Evolutionary conservation across 2,797 vertebrate species (phyloP), one percentile per base, ranked within the genome.

Genomic region (Scomberomorus guttatus): DNA sequence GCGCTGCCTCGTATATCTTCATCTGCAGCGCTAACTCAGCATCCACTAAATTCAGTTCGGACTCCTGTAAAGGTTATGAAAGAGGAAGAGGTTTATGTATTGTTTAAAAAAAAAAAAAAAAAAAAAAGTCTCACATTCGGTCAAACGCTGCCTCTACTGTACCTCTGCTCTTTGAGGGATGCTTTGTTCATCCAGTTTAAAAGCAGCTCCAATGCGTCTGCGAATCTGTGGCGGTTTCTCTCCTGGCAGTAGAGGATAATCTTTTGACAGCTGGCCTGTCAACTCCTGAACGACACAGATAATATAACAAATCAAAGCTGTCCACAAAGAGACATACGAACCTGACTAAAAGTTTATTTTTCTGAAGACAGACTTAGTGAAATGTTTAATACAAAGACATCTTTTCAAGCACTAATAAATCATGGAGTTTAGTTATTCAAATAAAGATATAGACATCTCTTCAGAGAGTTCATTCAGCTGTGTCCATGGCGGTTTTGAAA

Each of bases 211-310:
- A 0, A 98, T 95, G 64, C 98, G 96, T 66, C 95, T 94, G 34
- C 93, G 96, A n/a, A 99, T 95, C 52, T 93, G 96, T 0, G 97
- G 98, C 11, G 89, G 95, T 71, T 96, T 96, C 90, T 98, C 97
- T 2, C 97, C 97, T 0, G 94, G 95, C 58, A 95, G 93, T 22
- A 98, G 90, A 7, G 97, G 98, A 75, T 96, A 99, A 87, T 98
- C 97, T 0, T 80, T 77, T 11, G 97, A 94, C 71, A 99, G 86
- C 3, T 62, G 82, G 52, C 98, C 97, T 0, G 97, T 98, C 91
- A 99, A 81, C 93, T 98, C 98, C 98, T 99, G 74, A 62, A 92
- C 34, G 55, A 77, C 71, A 82, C 29, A 77, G 4, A 78, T 44
- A 65, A 68, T 17, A 75, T 63, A 57, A 59, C 34, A 74, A 81